A percentile compares a stretch with the other conserved stretches of the same genome.
phyloP scores from a whole-genome alignment of 2,888 invertebrate genomes.

The Sarcophaga caerulescens region DNA sequence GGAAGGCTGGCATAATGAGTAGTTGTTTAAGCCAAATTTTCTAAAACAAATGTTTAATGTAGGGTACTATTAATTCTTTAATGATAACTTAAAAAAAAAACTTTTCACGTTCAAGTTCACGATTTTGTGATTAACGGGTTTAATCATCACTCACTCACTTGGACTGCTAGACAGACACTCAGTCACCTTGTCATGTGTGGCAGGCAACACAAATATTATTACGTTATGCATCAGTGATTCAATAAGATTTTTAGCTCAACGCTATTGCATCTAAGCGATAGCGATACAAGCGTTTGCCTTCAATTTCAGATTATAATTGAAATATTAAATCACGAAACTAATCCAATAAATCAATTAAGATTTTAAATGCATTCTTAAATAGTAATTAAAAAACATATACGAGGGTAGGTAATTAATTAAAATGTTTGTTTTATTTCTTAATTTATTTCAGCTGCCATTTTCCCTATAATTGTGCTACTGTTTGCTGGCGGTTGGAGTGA shows the following conservation, averaged over 20 bases:
- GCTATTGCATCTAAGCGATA: neutral
- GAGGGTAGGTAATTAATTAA: neutral
- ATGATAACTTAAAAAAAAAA: too few relatives aligned
- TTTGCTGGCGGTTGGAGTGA: slow-evolving; percentile 81
- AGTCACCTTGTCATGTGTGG: slow-evolving; percentile 23
- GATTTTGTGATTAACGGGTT: slow-evolving; percentile 30
- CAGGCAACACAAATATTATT: neutral
- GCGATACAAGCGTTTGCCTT: neutral
- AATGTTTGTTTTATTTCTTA: neutral
- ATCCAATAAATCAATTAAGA: neutral
- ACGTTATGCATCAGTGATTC: neutral
- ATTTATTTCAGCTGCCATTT: slow-evolving; percentile 77
- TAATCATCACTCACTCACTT: neutral
- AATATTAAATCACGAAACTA: neutral
- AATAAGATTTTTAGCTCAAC: neutral
- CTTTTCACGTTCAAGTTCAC: slow-evolving; percentile 39
- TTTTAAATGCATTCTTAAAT: neutral
- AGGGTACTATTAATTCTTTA: too few relatives aligned
- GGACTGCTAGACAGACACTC: neutral
- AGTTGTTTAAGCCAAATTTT: too few relatives aligned
- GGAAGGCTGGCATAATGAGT: too few relatives aligned
- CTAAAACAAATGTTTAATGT: too few relatives aligned
- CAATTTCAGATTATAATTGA: neutral
- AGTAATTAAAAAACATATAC: neutral
- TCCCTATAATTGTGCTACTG: slow-evolving; percentile 79